Percentiles rank a stretch among this genome's conserved stretches.
Evolutionary conservation across 2,113 vertebrate genomes (phyloP).

Genomic region (Cinclus cinclus): DNA sequence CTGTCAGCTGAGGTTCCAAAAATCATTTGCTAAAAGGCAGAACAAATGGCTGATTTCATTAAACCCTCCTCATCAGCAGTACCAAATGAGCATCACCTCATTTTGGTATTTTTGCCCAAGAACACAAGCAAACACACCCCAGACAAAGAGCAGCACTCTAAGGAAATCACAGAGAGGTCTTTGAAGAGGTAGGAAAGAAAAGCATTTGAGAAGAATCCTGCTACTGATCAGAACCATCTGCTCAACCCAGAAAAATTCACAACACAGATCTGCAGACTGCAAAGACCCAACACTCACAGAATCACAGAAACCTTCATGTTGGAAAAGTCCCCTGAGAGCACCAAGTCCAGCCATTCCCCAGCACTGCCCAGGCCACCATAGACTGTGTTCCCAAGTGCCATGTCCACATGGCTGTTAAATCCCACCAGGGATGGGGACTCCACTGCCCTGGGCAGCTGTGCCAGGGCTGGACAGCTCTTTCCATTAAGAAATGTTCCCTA

Average conservation of each 20-base stretch:
- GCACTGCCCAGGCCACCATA: not conserved
- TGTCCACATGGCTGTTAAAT: not conserved
- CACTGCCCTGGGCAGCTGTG: not conserved
- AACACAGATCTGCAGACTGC: not conserved
- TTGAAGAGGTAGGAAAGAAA: not conserved
- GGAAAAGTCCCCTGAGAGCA: not conserved
- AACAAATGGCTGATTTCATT: not conserved
- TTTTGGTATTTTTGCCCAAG: not conserved
- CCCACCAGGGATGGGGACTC: not conserved
- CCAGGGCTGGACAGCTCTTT: not conserved
- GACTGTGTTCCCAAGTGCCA: not conserved
- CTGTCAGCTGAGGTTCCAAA: not conserved
- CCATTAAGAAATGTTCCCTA: not conserved
- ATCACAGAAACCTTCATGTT: not conserved
- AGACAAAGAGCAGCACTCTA: not conserved
- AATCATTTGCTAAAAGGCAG: not conserved
- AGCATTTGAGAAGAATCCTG: not conserved
- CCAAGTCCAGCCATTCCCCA: rapidly evolving
- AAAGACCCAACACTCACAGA: not conserved
- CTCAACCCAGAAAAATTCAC: not conserved
- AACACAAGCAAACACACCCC: not conserved
- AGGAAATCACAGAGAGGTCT: not conserved
- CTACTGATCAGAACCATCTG: not conserved
- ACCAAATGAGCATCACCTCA: not conserved
- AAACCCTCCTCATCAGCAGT: not conserved